A percentile compares a stretch with the other conserved stretches of the same genome.
Conservation (phyloP, 2,113 vertebrate genomes). For the Esox niger region DNA sequence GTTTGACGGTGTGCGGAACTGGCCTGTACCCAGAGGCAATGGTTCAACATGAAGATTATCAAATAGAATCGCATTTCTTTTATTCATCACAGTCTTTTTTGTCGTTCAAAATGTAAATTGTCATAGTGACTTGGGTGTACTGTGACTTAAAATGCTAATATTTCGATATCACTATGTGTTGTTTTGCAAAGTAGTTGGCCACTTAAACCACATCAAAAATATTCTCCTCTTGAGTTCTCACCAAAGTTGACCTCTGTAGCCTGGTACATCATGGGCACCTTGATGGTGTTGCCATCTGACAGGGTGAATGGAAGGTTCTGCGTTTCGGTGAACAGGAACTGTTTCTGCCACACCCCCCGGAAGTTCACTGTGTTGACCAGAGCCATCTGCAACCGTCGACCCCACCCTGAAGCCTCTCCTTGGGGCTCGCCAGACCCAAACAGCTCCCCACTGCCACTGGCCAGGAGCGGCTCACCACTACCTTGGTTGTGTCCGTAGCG, state of each 20-base stretch:
- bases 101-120: no score
- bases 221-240: no score
- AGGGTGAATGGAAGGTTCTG: slow-evolving; percentile 82
- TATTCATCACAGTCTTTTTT: no score
- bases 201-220: no score
- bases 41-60: background rate
- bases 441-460: slow-evolving; percentile 60
- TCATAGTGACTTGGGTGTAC: no score
- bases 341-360: slow-evolving; percentile 83
- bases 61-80: no score
- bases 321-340: slow-evolving; percentile 77
- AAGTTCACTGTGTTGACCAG: slow-evolving; percentile 82
- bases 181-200: no score
- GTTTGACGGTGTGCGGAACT: slow-evolving; percentile 73
- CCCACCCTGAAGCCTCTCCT: slow-evolving; percentile 26
- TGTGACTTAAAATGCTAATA: no score
- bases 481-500: slow-evolving; percentile 38
- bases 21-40: slow-evolving; percentile 65
- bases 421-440: slow-evolving; percentile 61
- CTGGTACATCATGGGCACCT: slow-evolving; percentile 89
- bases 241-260: slow-evolving; percentile 81
- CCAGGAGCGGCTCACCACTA: slow-evolving; percentile 56
- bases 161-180: no score
- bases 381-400: slow-evolving; percentile 64
- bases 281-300: slow-evolving; percentile 68